Evolutionary conservation across 2,888 invertebrate genomes (phyloP).

Genomic region (Drosophila anceps): DNA sequence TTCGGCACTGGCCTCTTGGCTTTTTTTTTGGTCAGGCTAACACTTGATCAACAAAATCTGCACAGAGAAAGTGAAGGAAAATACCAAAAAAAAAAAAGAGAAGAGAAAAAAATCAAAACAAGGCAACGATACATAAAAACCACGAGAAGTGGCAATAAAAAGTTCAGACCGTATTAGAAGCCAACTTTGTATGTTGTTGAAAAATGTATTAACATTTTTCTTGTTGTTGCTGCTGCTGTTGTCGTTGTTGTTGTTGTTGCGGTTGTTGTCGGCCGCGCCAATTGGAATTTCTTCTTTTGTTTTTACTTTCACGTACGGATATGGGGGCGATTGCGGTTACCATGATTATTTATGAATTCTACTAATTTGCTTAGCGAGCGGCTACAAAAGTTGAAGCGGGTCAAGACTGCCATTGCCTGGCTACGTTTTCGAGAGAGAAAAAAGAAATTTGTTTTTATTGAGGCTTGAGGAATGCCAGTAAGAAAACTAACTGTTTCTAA

Average conservation of each 20-base stretch:
- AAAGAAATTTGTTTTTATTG: constrained; percentile 58
- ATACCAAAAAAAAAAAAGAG: constrained; percentile 47
- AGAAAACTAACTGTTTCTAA: constrained; percentile 1
- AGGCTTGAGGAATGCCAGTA: constrained; percentile 36
- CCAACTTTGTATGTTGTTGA: constrained; percentile 70
- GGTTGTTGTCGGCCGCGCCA: constrained; percentile 45
- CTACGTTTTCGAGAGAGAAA: constrained; percentile 45
- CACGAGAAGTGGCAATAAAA: constrained; percentile 69
- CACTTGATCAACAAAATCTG: constrained; percentile 77
- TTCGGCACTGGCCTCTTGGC: constrained; percentile 53
- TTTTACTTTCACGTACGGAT: constrained; percentile 73
- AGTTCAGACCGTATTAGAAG: constrained; percentile 79
- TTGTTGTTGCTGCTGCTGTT: constrained; percentile 31
- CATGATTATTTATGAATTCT: constrained; percentile 67
- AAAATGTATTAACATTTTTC: constrained; percentile 61
- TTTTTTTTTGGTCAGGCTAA: constrained; percentile 51
- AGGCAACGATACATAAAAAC: constrained; percentile 45
- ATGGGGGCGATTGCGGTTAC: constrained; percentile 56
- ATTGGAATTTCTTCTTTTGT: constrained; percentile 71
- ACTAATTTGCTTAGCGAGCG: constrained; percentile 73
- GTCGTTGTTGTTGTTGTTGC: neutral
- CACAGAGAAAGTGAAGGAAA: constrained; percentile 81
- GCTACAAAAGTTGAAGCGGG: constrained; percentile 59
- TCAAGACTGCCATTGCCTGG: constrained; percentile 50
- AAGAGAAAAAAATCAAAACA: constrained; percentile 29